Evolutionary conservation across 2,113 vertebrate genomes (phyloP).

Genomic region (Clarias macrocephalus): DNA sequence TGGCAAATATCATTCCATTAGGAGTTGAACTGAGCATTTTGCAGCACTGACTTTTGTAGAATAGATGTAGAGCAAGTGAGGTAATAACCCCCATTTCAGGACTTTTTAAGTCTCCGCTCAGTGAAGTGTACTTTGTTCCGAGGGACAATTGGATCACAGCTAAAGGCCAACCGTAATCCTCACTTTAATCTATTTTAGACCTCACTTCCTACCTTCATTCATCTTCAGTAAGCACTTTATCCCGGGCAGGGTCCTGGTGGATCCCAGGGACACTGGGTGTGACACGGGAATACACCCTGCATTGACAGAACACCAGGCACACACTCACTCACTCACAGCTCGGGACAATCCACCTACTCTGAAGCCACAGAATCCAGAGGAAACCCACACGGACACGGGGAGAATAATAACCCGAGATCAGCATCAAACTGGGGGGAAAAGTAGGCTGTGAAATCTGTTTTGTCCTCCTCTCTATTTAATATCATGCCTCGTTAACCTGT

Average conservation of each 20-base stretch:
- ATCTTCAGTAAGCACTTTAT: constrained; percentile 27
- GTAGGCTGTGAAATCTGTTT: constrained; percentile 22
- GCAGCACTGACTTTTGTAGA: constrained; percentile 6
- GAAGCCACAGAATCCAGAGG: not conserved
- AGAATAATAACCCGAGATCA: not conserved
- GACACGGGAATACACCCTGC: not conserved
- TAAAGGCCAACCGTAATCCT: constrained; percentile 31
- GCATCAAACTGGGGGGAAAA: not conserved
- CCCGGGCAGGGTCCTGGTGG: not conserved
- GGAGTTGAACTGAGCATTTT: constrained; percentile 5
- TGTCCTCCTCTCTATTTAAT: constrained; percentile 28
- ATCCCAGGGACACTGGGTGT: not conserved
- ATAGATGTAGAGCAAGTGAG: not conserved
- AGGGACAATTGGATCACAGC: constrained; percentile 29
- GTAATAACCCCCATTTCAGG: constrained; percentile 24
- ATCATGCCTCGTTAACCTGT: constrained; percentile 16
- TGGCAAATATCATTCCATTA: constrained; percentile 15
- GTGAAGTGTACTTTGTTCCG: constrained; percentile 1
- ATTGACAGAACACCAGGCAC: not conserved
- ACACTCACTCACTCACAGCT: not conserved
- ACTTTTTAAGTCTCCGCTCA: not conserved
- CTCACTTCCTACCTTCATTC: constrained; percentile 16
- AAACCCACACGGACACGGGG: not conserved
- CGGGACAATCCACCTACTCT: not conserved
- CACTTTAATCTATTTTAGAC: constrained; percentile 30